Percentiles rank a stretch among this genome's conserved stretches.
Evolutionary conservation across 2,797 vertebrate genomes (phyloP).

Genomic region (Microtus agrestis): DNA sequence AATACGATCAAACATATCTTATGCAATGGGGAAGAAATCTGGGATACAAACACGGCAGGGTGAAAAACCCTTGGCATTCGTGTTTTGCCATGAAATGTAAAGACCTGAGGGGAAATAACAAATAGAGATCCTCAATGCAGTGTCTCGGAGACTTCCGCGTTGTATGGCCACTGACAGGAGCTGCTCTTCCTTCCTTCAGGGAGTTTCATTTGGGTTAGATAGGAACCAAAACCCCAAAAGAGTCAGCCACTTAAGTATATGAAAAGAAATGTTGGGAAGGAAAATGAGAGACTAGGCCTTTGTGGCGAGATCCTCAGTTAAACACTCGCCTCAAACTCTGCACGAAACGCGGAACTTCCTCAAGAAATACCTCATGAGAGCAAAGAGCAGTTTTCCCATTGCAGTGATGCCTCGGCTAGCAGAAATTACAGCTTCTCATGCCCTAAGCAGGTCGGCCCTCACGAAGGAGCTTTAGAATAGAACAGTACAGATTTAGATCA

Average conservation of each 20-base stretch:
- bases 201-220: slow-evolving; percentile 49
- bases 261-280: slow-evolving; percentile 55
- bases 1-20: slow-evolving; percentile 52
- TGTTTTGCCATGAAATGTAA: neutral
- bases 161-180: slow-evolving; percentile 30
- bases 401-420: slow-evolving; percentile 46
- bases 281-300: slow-evolving; percentile 77
- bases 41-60: slow-evolving; percentile 18
- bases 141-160: neutral
- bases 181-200: neutral
- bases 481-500: slow-evolving; percentile 60
- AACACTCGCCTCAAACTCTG: slow-evolving; percentile 62
- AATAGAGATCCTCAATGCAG: slow-evolving; percentile 56
- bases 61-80: slow-evolving; percentile 12
- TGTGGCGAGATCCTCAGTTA: slow-evolving; percentile 68
- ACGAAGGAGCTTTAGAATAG: slow-evolving; percentile 58
- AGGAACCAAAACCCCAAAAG: slow-evolving; percentile 43
- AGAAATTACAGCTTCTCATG: slow-evolving; percentile 71
- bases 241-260: slow-evolving; percentile 59
- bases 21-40: slow-evolving; percentile 33
- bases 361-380: slow-evolving; percentile 70
- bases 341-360: slow-evolving; percentile 69
- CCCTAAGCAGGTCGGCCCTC: slow-evolving; percentile 57
- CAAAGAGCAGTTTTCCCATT: slow-evolving; percentile 71
- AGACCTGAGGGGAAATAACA: slow-evolving; percentile 58